A percentile compares a stretch with the other conserved stretches of the same genome.
Evolutionary conservation across 2,888 invertebrate species (phyloP).

Genomic region (Listrodromus nycthemerus): DNA sequence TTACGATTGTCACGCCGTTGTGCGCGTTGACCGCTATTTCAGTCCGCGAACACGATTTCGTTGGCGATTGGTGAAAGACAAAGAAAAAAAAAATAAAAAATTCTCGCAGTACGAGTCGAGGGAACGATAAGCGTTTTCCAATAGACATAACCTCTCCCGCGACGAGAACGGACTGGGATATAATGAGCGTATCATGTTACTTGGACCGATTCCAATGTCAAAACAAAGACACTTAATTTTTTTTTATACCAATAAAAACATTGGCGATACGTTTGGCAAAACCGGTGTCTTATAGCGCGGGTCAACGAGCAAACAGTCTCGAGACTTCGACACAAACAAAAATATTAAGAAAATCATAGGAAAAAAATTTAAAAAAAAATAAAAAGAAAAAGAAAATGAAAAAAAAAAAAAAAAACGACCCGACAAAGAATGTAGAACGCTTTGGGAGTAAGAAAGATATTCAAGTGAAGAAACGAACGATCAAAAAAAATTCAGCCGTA

Average conservation of each 20-base stretch:
- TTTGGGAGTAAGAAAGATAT: constrained; percentile 8
- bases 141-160: constrained; percentile 19
- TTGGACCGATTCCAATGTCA: constrained; percentile 80
- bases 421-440: constrained; percentile 31
- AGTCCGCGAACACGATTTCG: constrained; percentile 48
- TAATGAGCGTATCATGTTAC: constrained; percentile 63
- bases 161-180: constrained; percentile 38
- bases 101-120: constrained; percentile 5
- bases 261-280: constrained; percentile 37
- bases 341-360: constrained; percentile 22
- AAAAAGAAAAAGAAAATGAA: no score
- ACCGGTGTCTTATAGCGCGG: constrained; percentile 35
- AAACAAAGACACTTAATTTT: constrained; percentile 68
- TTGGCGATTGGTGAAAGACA: constrained; percentile 34
- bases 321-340: constrained; percentile 4
- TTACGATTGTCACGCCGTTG: constrained; percentile 70
- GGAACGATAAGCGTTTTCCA: neutral
- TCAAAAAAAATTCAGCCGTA: constrained; percentile 18
- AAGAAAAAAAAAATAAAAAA: constrained; percentile 18
- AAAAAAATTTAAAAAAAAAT: no score
- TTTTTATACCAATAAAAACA: constrained; percentile 41
- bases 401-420: no score
- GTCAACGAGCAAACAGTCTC: neutral
- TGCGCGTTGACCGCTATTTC: constrained; percentile 43
- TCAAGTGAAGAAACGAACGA: neutral